Percentiles rank a stretch among this genome's conserved stretches.
Evolutionary conservation across 2,888 invertebrate genomes (phyloP).

Genomic region (Ecdyonurus torrentis): DNA sequence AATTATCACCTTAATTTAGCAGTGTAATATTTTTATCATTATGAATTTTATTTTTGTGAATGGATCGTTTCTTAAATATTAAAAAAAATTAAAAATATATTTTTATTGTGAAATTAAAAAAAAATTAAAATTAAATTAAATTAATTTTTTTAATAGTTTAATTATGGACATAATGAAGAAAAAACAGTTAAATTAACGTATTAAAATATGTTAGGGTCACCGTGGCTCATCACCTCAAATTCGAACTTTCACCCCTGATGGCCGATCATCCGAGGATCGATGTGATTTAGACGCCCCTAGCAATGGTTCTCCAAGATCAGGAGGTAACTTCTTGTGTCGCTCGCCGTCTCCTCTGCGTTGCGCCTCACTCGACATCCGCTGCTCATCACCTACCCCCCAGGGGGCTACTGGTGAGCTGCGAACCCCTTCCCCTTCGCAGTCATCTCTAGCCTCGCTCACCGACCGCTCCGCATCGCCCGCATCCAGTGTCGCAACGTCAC

Average conservation of each 20-base stretch:
- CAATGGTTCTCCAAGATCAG: conserved; percentile 20
- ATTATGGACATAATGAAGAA: not conserved
- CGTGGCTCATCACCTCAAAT: conserved; percentile 73
- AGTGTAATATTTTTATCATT: too few relatives aligned
- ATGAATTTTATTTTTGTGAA: too few relatives aligned
- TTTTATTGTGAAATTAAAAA: not conserved
- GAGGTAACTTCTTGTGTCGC: conserved; percentile 21
- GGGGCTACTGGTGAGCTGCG: conserved; percentile 21
- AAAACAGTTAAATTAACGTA: not conserved
- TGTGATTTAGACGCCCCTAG: not conserved
- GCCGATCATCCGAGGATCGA: conserved; percentile 31
- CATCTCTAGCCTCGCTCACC: conserved; percentile 48
- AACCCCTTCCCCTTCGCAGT: conserved; percentile 51
- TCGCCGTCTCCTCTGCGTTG: conserved; percentile 66
- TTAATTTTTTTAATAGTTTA: not conserved
- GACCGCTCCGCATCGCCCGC: conserved; percentile 10
- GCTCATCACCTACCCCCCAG: conserved; percentile 7
- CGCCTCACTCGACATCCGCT: conserved; percentile 43
- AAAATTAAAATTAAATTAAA: too few relatives aligned
- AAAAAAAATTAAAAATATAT: not conserved
- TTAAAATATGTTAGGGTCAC: conserved; percentile 24
- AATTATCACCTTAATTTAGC: too few relatives aligned
- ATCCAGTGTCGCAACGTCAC: conserved; percentile 4
- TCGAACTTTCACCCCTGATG: conserved; percentile 67
- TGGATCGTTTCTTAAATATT: too few relatives aligned